Evolutionary conservation across 2,888 invertebrate species (phyloP).

Genomic region (Rhorus exstirpatorius): DNA sequence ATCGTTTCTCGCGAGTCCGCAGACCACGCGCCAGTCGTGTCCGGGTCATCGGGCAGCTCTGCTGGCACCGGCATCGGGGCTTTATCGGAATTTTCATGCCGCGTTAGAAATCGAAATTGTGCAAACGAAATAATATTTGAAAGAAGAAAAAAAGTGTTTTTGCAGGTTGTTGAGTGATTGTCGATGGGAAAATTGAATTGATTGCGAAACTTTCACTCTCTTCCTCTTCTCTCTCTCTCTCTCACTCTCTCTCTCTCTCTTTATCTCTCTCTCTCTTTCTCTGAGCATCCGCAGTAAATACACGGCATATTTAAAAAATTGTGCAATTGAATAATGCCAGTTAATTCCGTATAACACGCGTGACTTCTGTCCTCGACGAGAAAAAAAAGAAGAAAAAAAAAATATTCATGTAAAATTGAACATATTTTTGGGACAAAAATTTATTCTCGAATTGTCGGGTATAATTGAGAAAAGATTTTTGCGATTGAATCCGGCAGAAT

Average conservation of each 20-base stretch:
- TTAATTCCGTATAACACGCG: conserved; percentile 36
- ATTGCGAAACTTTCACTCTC: background rate
- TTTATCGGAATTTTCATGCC: conserved; percentile 33
- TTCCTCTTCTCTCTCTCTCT: conserved; percentile 1
- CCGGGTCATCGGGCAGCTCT: conserved; percentile 30
- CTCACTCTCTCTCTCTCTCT: no score
- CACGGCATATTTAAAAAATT: conserved; percentile 22
- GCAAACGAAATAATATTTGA: background rate
- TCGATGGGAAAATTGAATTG: background rate
- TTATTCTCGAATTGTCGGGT: no score
- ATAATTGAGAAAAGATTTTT: background rate
- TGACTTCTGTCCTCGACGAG: no score
- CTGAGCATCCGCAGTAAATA: no score
- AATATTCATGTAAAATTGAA: no score
- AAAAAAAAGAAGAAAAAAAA: no score
- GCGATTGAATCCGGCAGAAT: background rate
- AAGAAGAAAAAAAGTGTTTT: background rate
- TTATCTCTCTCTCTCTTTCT: no score
- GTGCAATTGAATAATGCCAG: conserved; percentile 52
- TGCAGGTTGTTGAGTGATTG: background rate
- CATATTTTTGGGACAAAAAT: no score
- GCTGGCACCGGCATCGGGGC: conserved; percentile 65
- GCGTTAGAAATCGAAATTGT: background rate
- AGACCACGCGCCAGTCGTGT: conserved; percentile 9
- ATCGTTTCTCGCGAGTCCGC: conserved; percentile 17